Conservation (phyloP, 2,797 vertebrate species). For the Simalia tracyae region DNA sequence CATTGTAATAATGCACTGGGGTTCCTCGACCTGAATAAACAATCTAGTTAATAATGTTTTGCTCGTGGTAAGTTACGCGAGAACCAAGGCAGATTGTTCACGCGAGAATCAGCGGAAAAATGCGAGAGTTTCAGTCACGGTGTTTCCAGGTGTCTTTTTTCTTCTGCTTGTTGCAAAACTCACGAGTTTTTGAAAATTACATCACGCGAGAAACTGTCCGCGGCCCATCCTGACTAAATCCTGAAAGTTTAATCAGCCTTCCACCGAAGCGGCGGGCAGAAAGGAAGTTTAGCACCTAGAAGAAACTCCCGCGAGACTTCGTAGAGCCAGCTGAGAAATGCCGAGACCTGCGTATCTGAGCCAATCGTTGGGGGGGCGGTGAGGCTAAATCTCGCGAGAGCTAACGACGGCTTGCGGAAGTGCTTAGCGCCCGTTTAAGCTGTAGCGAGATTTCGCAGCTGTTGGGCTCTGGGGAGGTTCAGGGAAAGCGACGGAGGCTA, state of each 20-base stretch:
- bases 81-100: not conserved
- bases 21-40: not conserved
- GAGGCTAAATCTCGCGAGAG: not conserved
- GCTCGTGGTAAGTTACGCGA: not conserved
- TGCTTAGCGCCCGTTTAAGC: not conserved
- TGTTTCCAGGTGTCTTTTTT: not conserved
- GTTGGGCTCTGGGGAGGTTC: not conserved
- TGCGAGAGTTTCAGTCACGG: not conserved
- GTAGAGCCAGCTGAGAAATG: not conserved
- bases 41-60: not conserved
- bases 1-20: too few relatives aligned
- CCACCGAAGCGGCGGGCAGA: not conserved
- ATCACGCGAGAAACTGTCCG: not conserved
- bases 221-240: too few relatives aligned
- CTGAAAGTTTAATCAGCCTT: not conserved
- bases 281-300: not conserved
- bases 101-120: not conserved
- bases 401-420: not conserved
- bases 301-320: conserved; percentile 3
- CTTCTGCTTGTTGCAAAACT: too few relatives aligned
- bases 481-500: not conserved
- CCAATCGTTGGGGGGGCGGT: not conserved
- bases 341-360: not conserved
- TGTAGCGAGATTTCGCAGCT: not conserved
- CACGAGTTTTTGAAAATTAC: not conserved